These are phyloP conservation scores for Tipula unca DNA, from an alignment of 2,888 invertebrate species.

Conservation along the genomic window DNA sequence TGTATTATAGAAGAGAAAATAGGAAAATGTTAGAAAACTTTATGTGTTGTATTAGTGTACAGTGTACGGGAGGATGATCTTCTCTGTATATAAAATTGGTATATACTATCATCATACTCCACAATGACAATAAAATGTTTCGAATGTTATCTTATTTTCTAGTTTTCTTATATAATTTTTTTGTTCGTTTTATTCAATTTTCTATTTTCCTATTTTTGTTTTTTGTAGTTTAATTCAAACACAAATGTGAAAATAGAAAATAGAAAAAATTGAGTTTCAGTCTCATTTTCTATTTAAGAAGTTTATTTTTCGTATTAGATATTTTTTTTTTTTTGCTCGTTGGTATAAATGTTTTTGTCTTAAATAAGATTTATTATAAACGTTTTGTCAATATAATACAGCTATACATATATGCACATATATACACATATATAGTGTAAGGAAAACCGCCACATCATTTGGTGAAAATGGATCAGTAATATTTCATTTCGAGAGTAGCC, in stretches of 20 bases:
- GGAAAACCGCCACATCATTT: not conserved
- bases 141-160: not conserved
- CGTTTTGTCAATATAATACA: not conserved
- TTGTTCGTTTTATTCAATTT: not conserved
- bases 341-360: slow-evolving; percentile 14
- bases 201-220: not conserved
- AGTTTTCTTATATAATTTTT: not conserved
- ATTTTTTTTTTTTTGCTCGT: not conserved
- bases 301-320: slow-evolving; percentile 1
- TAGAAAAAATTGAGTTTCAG: slow-evolving; percentile 1
- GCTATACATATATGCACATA: not conserved
- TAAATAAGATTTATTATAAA: not conserved
- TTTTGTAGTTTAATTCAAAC: not conserved
- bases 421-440: not conserved
- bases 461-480: not conserved
- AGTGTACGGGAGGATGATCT: not conserved
- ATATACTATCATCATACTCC: not conserved
- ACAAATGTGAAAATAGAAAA: not conserved
- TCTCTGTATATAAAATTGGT: not conserved
- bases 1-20: not conserved
- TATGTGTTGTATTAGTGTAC: not conserved
- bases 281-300: slow-evolving; percentile 8
- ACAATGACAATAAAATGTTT: not conserved
- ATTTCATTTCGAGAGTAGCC: slow-evolving; percentile 8
- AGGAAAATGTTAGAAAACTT: not conserved